Conservation (phyloP, 1,140 invertebrate species). For the Musca vetustissima region DNA sequence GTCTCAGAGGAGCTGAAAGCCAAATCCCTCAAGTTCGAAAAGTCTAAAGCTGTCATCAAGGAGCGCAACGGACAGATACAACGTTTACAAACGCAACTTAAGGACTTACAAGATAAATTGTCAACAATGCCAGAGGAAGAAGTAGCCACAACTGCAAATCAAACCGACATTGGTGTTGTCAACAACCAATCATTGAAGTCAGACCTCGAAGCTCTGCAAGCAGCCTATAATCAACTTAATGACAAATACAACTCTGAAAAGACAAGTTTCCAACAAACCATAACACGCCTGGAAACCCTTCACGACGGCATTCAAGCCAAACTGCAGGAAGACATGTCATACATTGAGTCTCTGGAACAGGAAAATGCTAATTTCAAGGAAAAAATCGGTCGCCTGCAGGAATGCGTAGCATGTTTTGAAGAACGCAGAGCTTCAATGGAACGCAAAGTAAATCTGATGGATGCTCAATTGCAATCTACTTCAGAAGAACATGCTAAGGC, state of each 20-base stretch:
- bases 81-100: constrained; percentile 40
- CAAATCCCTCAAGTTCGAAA: constrained; percentile 49
- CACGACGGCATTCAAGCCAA: constrained; percentile 62
- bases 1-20: constrained; percentile 36
- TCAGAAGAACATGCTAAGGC: constrained; percentile 59
- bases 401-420: constrained; percentile 61
- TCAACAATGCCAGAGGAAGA: constrained; percentile 26
- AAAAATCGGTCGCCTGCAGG: constrained; percentile 62
- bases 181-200: constrained; percentile 8
- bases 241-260: constrained; percentile 50
- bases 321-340: constrained; percentile 70
- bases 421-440: constrained; percentile 60
- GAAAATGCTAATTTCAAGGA: constrained; percentile 67
- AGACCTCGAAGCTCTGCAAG: constrained; percentile 33
- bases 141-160: not conserved
- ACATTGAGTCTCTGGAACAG: constrained; percentile 70
- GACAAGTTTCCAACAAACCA: constrained; percentile 39
- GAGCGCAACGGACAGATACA: constrained; percentile 47
- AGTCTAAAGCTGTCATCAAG: constrained; percentile 54
- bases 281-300: constrained; percentile 40
- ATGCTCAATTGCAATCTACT: constrained; percentile 60
- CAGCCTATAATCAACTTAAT: constrained; percentile 56
- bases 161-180: not conserved
- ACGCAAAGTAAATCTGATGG: constrained; percentile 60
- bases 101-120: constrained; percentile 27